A percentile compares a stretch with the other conserved stretches of the same genome.
These are phyloP conservation scores for Vimba vimba DNA, from an alignment of 2,113 vertebrate genomes.

Conservation along the genomic window DNA sequence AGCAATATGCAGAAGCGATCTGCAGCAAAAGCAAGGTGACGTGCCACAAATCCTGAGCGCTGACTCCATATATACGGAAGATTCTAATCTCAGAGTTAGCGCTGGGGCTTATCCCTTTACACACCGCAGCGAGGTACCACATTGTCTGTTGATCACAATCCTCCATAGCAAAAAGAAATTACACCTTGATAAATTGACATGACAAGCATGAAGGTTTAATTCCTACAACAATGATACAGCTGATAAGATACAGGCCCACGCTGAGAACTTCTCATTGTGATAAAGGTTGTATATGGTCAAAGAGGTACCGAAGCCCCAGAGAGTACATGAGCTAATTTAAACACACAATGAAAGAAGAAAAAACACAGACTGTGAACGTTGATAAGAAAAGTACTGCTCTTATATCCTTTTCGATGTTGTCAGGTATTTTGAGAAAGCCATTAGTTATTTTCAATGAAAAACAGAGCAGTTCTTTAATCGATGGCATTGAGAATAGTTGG, in stretches of 20 bases:
- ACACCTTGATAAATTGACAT: constrained; percentile 61
- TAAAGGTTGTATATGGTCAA: constrained; percentile 14
- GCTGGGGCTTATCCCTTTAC: constrained; percentile 53
- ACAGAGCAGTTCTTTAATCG: not conserved
- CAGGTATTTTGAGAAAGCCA: not conserved
- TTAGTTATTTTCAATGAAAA: not conserved
- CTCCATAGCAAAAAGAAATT: constrained; percentile 45
- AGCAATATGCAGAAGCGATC: constrained; percentile 21
- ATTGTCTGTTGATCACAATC: constrained; percentile 43
- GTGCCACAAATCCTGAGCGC: constrained; percentile 48
- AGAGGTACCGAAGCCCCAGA: not conserved
- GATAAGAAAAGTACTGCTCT: not conserved
- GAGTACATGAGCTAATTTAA: not conserved
- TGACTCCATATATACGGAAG: constrained; percentile 48
- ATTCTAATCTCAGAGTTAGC: constrained; percentile 40
- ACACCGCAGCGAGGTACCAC: not conserved
- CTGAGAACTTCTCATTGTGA: constrained; percentile 21
- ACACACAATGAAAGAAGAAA: not conserved
- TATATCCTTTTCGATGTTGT: not conserved
- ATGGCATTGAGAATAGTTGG: not conserved
- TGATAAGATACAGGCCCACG: constrained; percentile 53
- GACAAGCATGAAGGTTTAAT: constrained; percentile 58
- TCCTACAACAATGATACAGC: constrained; percentile 46
- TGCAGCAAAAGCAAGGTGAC: constrained; percentile 26
- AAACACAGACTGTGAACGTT: not conserved